These are phyloP conservation scores for Cephus pulcher DNA, from an alignment of 2,888 invertebrate species.

Conservation along the genomic window DNA sequence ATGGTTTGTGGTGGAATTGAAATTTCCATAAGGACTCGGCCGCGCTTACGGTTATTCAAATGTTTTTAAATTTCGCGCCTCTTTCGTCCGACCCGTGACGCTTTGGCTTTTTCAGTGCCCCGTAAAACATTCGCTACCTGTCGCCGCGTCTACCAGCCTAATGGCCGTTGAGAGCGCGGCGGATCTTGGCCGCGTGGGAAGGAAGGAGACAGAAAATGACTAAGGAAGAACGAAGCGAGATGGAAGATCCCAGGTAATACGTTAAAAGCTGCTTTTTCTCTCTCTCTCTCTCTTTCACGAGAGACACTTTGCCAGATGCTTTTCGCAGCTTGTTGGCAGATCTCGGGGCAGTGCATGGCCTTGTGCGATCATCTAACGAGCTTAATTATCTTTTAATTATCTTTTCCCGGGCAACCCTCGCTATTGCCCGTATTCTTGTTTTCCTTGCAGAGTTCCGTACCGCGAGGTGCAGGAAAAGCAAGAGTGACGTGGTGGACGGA, in stretches of 20 bases:
- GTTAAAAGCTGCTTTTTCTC: not conserved
- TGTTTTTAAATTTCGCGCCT: not conserved
- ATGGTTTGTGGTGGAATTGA: not conserved
- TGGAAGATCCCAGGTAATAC: not conserved
- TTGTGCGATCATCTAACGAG: not conserved
- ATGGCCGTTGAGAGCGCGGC: not conserved
- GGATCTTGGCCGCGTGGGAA: not conserved
- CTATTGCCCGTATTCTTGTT: not conserved
- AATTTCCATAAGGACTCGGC: not conserved
- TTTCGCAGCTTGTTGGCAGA: not conserved
- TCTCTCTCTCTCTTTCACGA: not conserved
- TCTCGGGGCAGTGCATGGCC: not conserved
- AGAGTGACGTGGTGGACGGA: not conserved
- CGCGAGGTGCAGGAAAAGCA: not conserved
- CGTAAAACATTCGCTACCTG: not conserved
- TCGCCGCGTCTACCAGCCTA: not conserved
- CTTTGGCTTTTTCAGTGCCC: not conserved
- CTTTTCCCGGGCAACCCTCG: not conserved
- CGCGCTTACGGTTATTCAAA: not conserved
- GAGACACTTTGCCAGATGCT: not conserved
- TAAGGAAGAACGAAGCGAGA: not conserved
- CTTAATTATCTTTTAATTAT: not conserved
- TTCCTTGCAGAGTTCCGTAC: not conserved
- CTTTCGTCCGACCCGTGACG: not conserved
- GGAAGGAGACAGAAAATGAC: not conserved